Conservation (phyloP, 2,113 vertebrate genomes). For the Rhinoderma darwinii region DNA sequence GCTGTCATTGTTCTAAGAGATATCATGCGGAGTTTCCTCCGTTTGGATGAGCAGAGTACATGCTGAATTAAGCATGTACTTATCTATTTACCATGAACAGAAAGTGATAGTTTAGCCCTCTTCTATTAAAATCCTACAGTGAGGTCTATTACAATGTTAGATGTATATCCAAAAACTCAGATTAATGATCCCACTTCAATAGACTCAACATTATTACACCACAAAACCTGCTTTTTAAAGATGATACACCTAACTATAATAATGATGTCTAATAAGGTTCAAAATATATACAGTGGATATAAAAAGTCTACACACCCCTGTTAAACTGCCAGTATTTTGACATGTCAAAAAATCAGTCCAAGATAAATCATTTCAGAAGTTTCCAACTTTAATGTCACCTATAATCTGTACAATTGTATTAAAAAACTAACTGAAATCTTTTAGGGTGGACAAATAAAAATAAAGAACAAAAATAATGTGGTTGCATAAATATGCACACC, state of each 20-base stretch:
- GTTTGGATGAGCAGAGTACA: slow-evolving; percentile 24
- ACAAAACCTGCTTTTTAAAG: background rate
- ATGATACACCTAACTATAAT: background rate
- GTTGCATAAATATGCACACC: no score
- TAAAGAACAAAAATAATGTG: no score
- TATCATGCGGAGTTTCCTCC: background rate
- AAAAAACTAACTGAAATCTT: no score
- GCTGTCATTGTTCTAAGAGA: slow-evolving; percentile 4
- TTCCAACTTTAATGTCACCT: no score
- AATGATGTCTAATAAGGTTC: background rate
- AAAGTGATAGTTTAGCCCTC: slow-evolving; percentile 19
- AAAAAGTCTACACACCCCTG: no score
- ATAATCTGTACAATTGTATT: no score
- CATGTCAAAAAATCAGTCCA: no score
- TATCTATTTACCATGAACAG: slow-evolving; percentile 40
- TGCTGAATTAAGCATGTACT: slow-evolving; percentile 28
- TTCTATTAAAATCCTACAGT: slow-evolving; percentile 14
- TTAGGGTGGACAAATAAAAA: no score
- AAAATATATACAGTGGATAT: no score
- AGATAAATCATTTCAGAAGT: no score
- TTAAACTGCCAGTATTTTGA: no score
- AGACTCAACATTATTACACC: background rate
- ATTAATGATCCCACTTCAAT: background rate
- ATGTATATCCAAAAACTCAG: background rate
- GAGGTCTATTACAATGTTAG: background rate